Conservation (phyloP, 2,113 vertebrate species). For the Ictalurus furcatus region DNA sequence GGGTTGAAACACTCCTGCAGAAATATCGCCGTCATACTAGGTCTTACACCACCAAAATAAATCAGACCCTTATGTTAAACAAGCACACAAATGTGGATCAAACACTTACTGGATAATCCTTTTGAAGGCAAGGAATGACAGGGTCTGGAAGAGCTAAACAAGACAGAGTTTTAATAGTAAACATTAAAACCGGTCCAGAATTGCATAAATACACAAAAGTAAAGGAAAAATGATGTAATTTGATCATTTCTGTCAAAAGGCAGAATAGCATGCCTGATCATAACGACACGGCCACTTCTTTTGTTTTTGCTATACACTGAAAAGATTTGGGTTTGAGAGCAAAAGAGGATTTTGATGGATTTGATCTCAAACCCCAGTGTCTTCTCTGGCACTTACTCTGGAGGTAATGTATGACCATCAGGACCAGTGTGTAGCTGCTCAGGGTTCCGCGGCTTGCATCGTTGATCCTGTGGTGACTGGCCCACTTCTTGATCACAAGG, state of each 20-base stretch:
- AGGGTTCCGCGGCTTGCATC: conserved; percentile 96
- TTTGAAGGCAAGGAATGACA: conserved; percentile 92
- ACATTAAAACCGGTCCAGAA: conserved; percentile 34
- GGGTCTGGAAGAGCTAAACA: conserved; percentile 85
- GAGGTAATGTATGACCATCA: conserved; percentile 98
- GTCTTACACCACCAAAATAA: neutral
- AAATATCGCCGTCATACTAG: conserved; percentile 10
- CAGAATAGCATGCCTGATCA: neutral
- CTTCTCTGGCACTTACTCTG: conserved; percentile 84
- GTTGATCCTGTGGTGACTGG: conserved; percentile 85
- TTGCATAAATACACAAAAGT: neutral
- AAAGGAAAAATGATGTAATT: neutral
- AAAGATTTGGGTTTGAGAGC: neutral
- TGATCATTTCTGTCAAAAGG: neutral
- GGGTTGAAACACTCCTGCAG: conserved; percentile 86
- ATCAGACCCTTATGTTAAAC: neutral
- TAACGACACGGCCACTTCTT: neutral
- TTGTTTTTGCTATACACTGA: neutral
- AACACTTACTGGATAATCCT: conserved; percentile 88
- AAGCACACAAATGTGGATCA: neutral
- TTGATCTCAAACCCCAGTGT: too few relatives aligned
- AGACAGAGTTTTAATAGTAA: conserved; percentile 48
- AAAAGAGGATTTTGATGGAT: too few relatives aligned
- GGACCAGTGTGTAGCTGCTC: conserved; percentile 92
- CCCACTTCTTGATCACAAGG: conserved; percentile 94